Evolutionary conservation across 2,113 vertebrate genomes (phyloP), one percentile per base, ranked within the genome.

Genomic region (Bungarus multicinctus): DNA sequence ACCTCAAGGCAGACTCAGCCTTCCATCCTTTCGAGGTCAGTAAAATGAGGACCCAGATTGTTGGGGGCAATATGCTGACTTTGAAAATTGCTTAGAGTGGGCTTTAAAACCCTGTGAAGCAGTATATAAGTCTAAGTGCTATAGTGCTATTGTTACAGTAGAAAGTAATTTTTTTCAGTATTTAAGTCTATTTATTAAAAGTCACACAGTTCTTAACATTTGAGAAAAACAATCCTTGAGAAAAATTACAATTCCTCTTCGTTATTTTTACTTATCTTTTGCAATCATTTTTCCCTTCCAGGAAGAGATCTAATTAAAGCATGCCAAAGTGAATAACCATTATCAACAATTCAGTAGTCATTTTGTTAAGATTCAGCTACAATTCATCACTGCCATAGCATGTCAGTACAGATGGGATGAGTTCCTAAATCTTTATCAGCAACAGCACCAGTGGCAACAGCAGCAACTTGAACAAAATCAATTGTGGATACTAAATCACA

Each of bases 291-390:
- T 96, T 97, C 96, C 93, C 96, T 91, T 96, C 94, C 92, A 96
- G 95, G 94, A 97, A 93, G 55, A 96, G 95, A 96, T 94, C 92
- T 96, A 96, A 96, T 95, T 96, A 95, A 95, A 94, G 95, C 93
- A 97, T 16, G 53, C 89, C 92, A 93, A 92, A 87, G 9, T 96
- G 94, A 97, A 92, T 95, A 95, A 96, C 90, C 89, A 53, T 94
- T 95, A 64, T 89, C 9, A 0, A 91, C 87, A 60, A 85, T 25
- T 45, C 94, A 93, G 96, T 95, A 86, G 0, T 22, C 85, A 43
- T 69, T 50, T 92, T 91, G 14, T 95, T 86, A 90, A 22, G 85
- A 81, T 88, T 55, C 12, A 88, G 43, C 60, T 88, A 52, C 50
- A 92, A 74, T 88, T 91, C 7, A 88, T 25, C 90, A 92, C 58